Evolutionary conservation across 1,140 invertebrate species (phyloP).

Genomic region (Zaprionus vittiger): DNA sequence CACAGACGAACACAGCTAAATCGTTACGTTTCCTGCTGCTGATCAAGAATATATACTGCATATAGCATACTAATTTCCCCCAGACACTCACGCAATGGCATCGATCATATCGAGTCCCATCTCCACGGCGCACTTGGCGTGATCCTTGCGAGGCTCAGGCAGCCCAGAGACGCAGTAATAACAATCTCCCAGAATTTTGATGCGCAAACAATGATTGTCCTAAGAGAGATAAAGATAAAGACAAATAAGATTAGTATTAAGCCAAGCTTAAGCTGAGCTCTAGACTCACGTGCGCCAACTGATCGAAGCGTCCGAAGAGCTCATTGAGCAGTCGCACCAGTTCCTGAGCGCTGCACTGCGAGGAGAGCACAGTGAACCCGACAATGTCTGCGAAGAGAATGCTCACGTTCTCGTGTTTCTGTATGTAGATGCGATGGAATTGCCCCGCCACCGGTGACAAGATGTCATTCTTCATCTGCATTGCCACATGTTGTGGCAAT

Average conservation of each 20-base stretch:
- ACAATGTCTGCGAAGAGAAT: conserved; percentile 98
- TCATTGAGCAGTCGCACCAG: conserved; percentile 94
- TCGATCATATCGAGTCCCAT: conserved; percentile 97
- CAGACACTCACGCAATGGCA: conserved; percentile 91
- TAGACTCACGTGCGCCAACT: conserved; percentile 92
- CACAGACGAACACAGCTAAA: too few relatives aligned
- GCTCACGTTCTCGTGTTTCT: conserved; percentile 96
- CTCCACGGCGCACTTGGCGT: conserved; percentile 93
- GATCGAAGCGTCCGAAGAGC: conserved; percentile 97
- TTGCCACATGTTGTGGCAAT: conserved; percentile 96
- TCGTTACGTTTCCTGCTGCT: too few relatives aligned
- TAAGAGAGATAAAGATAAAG: conserved; percentile 70
- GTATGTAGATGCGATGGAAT: conserved; percentile 98
- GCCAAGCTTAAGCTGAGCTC: neutral
- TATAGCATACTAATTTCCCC: neutral
- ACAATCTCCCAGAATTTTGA: conserved; percentile 96
- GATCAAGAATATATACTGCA: neutral
- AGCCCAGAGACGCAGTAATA: conserved; percentile 95
- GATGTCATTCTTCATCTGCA: conserved; percentile 98
- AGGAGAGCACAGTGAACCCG: conserved; percentile 96
- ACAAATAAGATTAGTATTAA: neutral
- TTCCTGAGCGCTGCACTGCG: conserved; percentile 92
- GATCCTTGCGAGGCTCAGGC: conserved; percentile 92
- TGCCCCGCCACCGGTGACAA: conserved; percentile 94
- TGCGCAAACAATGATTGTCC: conserved; percentile 95